A percentile compares a stretch with the other conserved stretches of the same genome.
These are phyloP conservation scores for Sarcophilus harrisii DNA, from an alignment of 2,797 vertebrate species.

Conservation along the genomic window DNA sequence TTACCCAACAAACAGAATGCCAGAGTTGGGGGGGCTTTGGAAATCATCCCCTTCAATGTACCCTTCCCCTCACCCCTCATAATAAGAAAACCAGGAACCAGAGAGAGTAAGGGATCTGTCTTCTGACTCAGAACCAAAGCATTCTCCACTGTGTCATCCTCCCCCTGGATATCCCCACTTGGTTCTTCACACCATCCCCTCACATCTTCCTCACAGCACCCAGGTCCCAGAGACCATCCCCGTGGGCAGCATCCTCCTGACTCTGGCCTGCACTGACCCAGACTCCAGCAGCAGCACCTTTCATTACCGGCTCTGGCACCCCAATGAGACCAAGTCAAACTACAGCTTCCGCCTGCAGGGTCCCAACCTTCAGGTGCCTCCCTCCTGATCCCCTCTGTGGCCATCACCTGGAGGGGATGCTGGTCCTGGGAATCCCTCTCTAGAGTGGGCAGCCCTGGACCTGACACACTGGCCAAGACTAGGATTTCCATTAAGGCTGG, in stretches of 20 bases:
- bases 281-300: conserved; percentile 51
- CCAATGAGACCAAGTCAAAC: conserved; percentile 2
- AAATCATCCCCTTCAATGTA: not conserved
- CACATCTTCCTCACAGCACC: conserved; percentile 62
- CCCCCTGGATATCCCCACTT: not conserved
- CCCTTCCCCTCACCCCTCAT: not conserved
- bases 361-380: conserved; percentile 78
- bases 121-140: not conserved
- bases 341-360: conserved; percentile 80
- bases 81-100: not conserved
- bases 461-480: not conserved
- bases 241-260: conserved; percentile 66
- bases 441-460: not conserved
- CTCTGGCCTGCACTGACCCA: conserved; percentile 74
- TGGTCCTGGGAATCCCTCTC: not conserved
- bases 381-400: not conserved
- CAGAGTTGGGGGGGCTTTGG: not conserved
- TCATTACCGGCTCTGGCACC: conserved; percentile 74
- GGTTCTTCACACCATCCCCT: not conserved
- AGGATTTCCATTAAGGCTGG: not conserved
- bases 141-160: not conserved
- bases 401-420: not conserved
- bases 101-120: not conserved
- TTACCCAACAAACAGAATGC: not conserved
- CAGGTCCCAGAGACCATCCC: conserved; percentile 77